Evolutionary conservation across 2,113 vertebrate genomes (phyloP), one percentile per base, ranked within the genome.

Genomic region (Peromyscus leucopus): DNA sequence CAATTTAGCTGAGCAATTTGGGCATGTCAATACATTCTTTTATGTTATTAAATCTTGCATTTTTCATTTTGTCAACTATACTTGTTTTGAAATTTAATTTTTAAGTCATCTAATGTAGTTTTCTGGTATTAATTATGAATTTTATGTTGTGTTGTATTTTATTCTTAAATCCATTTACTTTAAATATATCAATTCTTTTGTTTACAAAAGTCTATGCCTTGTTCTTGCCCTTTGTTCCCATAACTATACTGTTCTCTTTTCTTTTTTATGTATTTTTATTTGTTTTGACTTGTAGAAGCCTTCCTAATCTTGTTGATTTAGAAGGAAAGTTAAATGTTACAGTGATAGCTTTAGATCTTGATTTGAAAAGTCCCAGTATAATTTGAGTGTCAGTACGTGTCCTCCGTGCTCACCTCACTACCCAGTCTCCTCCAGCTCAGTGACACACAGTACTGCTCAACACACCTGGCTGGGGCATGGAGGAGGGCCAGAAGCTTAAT

Each of bases 401-500:
- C 28, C 11, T 87, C 85, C n/a, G 10, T 33, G 39, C 17, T 85
- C 16, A 63, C 24, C 26, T 46, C 26, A 16, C 13, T 42, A 28
- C 13, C 24, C 2, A 57, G 51, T 59, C 5, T 82, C 24, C 51
- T 87, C 31, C n/a, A 69, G 46, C 65, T 36, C 55, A 9, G 24
- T 65, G n/a, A 74, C 36, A 71, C 46, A 74, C 16, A 59, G 2
- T 26, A n/a, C 19, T 42, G 9, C 24, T 88, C 61, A 48, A 17
- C 39, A 59, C 19, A 46, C 1, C 2, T n/a, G 16, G 0, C n/a
- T 1, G 8, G 46, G 17, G 1, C 10, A 17, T 42, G 5, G 39
- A 72, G 3, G 11, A 55, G 46, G 10, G 26, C 7, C 78, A 61
- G 17, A 76, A 16, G 1, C 57, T 1, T n/a, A 80, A 0, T 48